Base-by-base conservation (phyloP, 2,888 invertebrate species). In the Nasonovia ribisnigri region DNA sequence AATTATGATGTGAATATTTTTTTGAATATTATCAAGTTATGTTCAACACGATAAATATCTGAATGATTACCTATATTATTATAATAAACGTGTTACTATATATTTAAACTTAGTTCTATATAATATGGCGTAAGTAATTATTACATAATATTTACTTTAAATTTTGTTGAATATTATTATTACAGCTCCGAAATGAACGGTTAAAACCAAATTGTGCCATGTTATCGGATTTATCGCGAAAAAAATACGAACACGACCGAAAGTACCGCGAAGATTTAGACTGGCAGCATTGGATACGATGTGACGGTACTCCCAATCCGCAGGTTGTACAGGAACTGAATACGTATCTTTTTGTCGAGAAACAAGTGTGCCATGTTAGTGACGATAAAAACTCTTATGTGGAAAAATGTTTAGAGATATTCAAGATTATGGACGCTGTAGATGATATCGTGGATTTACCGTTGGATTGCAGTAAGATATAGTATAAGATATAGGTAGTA, bases 261-360 rank as follows among this genome's bases (percentile, higher is more conserved):
- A 90, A 67, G 36, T 94, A 94, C 11, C 94, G 95, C 16, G 94
- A 94, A 20, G 84, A 94, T 46, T 94, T 95, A 86, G 95, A 97
- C 97, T 97, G 97, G 97, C 95, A 95, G 86, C 96, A 96, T 93
- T 97, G 97, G 94, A 96, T 97, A 88, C 96, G 96, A 1, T 97
- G 97, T 94, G 97, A 97, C 92, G 97, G 97, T 6, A 96, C 97
- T 1, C 97, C 97, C 0, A 96, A 97, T 95, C 96, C 97, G 5
- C 96, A 96, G 0, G 96, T 96, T 36, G 96, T 96, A 6, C 96
- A 96, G 0, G 96, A 97, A 94, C 96, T 97, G 96, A 97, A 96
- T 95, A 97, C 96, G 0, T 97, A 96, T 95, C 95, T 97, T 0
- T 97, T 96, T 92, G 94, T 96, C 0, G 97, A 97, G 97, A 95